These are phyloP conservation scores for Prinia subflava DNA, from an alignment of 2,113 vertebrate species.

Conservation along the genomic window DNA sequence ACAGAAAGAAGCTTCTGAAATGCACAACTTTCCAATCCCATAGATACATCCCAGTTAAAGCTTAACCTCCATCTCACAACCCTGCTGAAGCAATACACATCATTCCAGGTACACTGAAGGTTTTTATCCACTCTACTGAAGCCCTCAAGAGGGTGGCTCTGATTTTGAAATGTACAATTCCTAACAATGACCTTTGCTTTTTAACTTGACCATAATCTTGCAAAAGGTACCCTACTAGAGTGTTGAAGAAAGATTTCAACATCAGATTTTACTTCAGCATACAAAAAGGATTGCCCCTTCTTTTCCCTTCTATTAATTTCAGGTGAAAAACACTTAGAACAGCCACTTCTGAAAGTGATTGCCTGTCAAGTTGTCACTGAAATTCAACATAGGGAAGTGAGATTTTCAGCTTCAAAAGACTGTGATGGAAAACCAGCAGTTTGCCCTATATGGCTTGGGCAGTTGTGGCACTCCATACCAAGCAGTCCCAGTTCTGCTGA, in stretches of 20 bases:
- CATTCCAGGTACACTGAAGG: neutral
- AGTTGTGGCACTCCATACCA: neutral
- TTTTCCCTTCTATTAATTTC: neutral
- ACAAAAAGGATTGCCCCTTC: neutral
- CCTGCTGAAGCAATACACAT: neutral
- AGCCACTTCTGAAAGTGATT: neutral
- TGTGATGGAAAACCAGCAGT: neutral
- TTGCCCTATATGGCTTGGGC: neutral
- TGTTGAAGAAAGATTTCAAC: neutral
- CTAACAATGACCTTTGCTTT: rapidly evolving
- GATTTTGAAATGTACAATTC: neutral
- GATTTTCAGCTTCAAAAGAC: neutral
- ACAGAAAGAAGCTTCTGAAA: neutral
- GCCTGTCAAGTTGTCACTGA: neutral
- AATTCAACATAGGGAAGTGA: neutral
- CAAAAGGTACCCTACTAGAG: neutral
- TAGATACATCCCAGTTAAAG: neutral
- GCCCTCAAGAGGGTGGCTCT: neutral
- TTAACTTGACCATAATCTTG: neutral
- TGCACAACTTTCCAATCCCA: neutral
- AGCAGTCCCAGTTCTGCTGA: neutral
- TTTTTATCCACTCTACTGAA: neutral
- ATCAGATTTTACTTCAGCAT: neutral
- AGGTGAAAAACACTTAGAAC: neutral
- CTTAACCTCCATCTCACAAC: neutral